phyloP scores from a whole-genome alignment of 2,113 vertebrate species.

The Hymenochirus boettgeri region DNA sequence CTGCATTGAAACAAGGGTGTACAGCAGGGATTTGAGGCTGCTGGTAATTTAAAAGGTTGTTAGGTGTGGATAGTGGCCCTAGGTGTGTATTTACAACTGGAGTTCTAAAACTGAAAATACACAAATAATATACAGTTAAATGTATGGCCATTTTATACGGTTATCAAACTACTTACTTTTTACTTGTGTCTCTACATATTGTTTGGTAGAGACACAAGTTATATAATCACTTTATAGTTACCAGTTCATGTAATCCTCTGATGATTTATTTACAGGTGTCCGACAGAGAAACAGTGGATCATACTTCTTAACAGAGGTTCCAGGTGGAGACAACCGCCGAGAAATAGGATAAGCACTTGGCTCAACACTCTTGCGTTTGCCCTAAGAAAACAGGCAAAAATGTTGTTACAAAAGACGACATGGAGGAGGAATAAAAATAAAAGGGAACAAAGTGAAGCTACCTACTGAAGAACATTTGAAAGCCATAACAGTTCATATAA shows the following conservation, averaged over 20 bases:
- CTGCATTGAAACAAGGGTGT: conserved; percentile 54
- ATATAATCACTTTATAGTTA: conserved; percentile 45
- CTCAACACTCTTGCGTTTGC: conserved; percentile 57
- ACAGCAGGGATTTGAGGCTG: conserved; percentile 53
- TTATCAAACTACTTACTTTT: not conserved
- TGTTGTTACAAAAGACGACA: not conserved
- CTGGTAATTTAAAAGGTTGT: conserved; percentile 50
- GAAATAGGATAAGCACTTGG: conserved; percentile 54
- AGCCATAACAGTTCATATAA: too few species aligned
- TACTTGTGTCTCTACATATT: not conserved
- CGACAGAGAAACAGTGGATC: conserved; percentile 56
- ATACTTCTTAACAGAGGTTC: conserved; percentile 45
- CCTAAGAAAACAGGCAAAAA: conserved; percentile 46
- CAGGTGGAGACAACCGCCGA: conserved; percentile 58
- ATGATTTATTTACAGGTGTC: conserved; percentile 66
- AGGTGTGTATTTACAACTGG: conserved; percentile 71
- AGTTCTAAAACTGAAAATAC: conserved; percentile 71
- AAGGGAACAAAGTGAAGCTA: too few species aligned
- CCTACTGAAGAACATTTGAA: too few species aligned
- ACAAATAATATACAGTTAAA: not conserved
- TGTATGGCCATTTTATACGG: not conserved
- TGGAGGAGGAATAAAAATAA: too few species aligned
- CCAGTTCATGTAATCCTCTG: conserved; percentile 70
- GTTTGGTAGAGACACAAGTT: too few species aligned
- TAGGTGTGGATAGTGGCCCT: conserved; percentile 60